Conservation (phyloP, 2,113 vertebrate species). For the Thunnus thynnus region DNA sequence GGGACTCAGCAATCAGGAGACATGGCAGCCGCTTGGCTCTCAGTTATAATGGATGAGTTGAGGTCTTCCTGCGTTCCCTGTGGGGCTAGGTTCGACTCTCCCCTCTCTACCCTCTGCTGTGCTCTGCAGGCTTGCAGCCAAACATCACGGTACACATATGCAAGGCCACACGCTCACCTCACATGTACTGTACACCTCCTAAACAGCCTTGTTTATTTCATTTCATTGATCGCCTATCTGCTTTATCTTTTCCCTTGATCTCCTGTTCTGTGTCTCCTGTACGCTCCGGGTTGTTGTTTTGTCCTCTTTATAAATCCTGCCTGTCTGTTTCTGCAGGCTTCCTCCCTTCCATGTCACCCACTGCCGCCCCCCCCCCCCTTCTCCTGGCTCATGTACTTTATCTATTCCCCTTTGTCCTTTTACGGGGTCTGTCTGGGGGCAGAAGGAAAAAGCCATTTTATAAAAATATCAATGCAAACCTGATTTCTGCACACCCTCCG, state of each 20-base stretch:
- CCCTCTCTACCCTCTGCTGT: slow-evolving; percentile 60
- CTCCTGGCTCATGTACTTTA: slow-evolving; percentile 53
- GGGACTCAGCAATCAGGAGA: slow-evolving; percentile 78
- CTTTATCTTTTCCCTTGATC: slow-evolving; percentile 63
- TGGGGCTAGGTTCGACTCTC: slow-evolving; percentile 63
- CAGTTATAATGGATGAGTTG: slow-evolving; percentile 81
- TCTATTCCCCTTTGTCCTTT: slow-evolving; percentile 74
- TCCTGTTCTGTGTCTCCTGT: slow-evolving; percentile 58
- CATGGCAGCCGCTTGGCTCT: slow-evolving; percentile 79
- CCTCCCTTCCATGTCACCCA: slow-evolving; percentile 11
- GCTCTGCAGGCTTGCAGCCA: slow-evolving; percentile 65
- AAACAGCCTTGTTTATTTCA: slow-evolving; percentile 66
- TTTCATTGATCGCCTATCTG: slow-evolving; percentile 69
- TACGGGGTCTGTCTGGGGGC: slow-evolving; percentile 63
- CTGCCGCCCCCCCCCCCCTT: background rate
- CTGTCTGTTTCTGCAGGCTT: slow-evolving; percentile 51
- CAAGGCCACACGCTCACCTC: slow-evolving; percentile 23
- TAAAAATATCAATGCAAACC: slow-evolving; percentile 87
- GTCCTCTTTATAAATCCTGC: slow-evolving; percentile 63
- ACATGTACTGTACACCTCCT: slow-evolving; percentile 40
- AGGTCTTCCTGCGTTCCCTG: slow-evolving; percentile 66
- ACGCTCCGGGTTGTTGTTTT: slow-evolving; percentile 64
- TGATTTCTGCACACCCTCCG: slow-evolving; percentile 69
- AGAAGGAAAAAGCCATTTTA: slow-evolving; percentile 79
- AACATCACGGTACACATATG: slow-evolving; percentile 35